Evolutionary conservation across 2,888 invertebrate species (phyloP).

Genomic region (Chalcosyrphus nemorum): DNA sequence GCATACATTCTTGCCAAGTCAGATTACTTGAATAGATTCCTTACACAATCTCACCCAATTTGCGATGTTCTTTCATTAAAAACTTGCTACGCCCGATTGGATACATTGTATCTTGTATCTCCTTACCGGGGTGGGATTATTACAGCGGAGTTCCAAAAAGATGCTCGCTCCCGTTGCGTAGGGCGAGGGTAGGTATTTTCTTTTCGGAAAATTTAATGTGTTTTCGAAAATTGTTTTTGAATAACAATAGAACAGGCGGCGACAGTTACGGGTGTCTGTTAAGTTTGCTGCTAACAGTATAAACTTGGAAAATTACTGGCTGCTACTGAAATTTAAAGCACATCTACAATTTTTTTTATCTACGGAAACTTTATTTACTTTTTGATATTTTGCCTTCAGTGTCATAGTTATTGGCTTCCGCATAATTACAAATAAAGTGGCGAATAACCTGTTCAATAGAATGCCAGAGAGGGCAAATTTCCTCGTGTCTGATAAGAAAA

Average conservation of each 20-base stretch:
- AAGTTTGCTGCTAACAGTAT: not conserved
- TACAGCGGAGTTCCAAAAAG: not conserved
- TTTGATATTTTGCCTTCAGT: not conserved
- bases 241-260: not conserved
- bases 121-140: not conserved
- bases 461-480: constrained; percentile 27
- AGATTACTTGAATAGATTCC: constrained; percentile 14
- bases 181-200: not conserved
- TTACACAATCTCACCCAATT: constrained; percentile 17
- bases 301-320: too few relatives aligned
- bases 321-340: not conserved
- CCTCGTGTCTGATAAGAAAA: constrained; percentile 29
- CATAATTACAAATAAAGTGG: constrained; percentile 18
- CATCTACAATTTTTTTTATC: not conserved
- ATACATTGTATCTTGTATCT: constrained; percentile 28
- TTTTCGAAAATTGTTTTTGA: not conserved
- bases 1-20: not conserved
- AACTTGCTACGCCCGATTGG: constrained; percentile 21
- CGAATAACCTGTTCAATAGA: constrained; percentile 34
- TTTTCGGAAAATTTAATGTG: not conserved
- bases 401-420: not conserved
- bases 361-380: not conserved
- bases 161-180: not conserved
- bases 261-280: not conserved
- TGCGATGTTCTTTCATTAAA: constrained; percentile 26